Evolutionary conservation across 2,113 vertebrate species (phyloP).

Genomic region (Mixornis gularis): DNA sequence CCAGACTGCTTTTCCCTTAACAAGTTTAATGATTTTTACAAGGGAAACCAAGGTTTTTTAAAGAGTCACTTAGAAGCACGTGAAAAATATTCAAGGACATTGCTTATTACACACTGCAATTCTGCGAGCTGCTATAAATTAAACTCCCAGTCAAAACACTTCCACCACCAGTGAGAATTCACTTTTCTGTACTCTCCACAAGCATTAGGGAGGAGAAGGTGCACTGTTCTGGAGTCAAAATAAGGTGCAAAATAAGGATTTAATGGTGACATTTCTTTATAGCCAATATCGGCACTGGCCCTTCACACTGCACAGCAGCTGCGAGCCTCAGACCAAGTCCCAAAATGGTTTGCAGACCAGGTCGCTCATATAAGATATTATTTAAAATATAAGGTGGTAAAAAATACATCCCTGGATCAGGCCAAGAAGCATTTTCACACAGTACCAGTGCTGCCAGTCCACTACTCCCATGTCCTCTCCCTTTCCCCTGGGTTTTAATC

Average conservation of each 20-base stretch:
- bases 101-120: neutral
- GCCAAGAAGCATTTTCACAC: neutral
- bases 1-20: neutral
- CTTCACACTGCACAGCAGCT: neutral
- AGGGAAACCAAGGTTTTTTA: conserved; percentile 16
- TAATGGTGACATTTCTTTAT: neutral
- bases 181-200: neutral
- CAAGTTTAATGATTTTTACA: conserved; percentile 39
- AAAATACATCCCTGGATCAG: neutral
- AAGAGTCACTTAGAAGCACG: conserved; percentile 40
- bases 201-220: fast-evolving
- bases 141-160: conserved; percentile 29
- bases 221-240: neutral
- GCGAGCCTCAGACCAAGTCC: neutral
- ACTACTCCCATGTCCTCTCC: neutral
- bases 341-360: neutral
- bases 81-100: conserved; percentile 27
- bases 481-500: neutral
- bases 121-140: conserved; percentile 25
- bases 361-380: neutral
- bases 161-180: neutral
- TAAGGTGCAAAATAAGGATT: neutral
- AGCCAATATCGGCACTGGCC: neutral
- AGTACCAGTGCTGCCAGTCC: neutral
- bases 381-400: neutral